These are phyloP conservation scores for Luidia sarsii DNA, from an alignment of 53 echinoderm and acorn worm species.

Conservation along the genomic window DNA sequence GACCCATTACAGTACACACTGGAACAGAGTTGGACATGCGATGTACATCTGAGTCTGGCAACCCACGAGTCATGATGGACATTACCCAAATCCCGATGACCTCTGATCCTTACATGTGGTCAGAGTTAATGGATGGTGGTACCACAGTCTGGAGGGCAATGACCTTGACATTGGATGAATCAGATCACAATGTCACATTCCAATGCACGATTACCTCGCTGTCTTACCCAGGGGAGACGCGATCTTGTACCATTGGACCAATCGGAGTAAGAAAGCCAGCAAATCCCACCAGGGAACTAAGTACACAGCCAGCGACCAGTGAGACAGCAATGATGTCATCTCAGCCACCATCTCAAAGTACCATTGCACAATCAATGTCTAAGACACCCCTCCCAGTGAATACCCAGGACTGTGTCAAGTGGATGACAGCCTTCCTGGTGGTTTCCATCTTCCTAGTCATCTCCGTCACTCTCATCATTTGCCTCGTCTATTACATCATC, in stretches of 20 bases:
- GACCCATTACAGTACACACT: constrained; percentile 1
- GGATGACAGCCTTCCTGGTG: neutral
- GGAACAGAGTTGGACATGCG: constrained; percentile 3
- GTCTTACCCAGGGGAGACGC: neutral
- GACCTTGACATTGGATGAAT: neutral
- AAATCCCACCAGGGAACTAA: too few relatives aligned
- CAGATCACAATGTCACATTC: neutral
- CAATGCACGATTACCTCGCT: neutral
- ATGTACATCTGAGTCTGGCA: constrained; percentile 16
- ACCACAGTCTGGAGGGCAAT: neutral
- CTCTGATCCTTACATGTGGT: neutral
- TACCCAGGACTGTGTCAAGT: too few relatives aligned
- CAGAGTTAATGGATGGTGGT: neutral
- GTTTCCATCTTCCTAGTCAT: neutral
- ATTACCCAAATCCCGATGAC: neutral
- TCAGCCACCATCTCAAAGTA: too few relatives aligned
- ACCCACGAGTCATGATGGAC: constrained; percentile 9
- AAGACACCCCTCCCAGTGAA: too few relatives aligned
- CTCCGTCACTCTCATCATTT: neutral
- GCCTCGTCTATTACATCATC: neutral
- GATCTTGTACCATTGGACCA: constrained; percentile 21
- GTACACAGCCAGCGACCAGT: too few relatives aligned
- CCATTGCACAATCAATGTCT: too few relatives aligned
- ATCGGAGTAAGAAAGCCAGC: neutral
- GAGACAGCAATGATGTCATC: too few relatives aligned